phyloP scores from a whole-genome alignment of 2,113 vertebrate species.

The Xenopus laevis region DNA sequence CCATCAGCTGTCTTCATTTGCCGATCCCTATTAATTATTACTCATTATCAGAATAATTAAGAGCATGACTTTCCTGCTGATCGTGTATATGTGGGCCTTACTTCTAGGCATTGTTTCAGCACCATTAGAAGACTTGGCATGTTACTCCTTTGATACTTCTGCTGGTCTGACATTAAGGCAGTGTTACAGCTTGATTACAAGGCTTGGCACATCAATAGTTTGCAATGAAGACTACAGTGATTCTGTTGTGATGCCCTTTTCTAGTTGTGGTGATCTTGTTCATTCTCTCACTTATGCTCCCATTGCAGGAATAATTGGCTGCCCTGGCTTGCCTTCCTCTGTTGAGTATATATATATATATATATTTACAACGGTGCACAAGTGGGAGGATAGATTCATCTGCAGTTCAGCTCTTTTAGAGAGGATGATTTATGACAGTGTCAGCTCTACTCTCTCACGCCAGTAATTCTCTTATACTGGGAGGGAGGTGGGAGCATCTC shows the following conservation, averaged over 20 bases:
- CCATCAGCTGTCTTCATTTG: no score
- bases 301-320: neutral
- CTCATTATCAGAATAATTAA: no score
- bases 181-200: neutral
- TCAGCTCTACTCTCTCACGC: slow-evolving; percentile 43
- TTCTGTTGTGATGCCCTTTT: neutral
- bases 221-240: neutral
- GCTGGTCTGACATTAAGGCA: no score
- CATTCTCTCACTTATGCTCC: neutral
- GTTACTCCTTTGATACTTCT: no score
- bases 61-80: no score
- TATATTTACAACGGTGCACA: slow-evolving; percentile 13
- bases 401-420: slow-evolving; percentile 31
- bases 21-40: no score
- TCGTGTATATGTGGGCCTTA: no score
- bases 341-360: no score
- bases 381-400: slow-evolving; percentile 41
- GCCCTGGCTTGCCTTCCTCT: slow-evolving; percentile 25
- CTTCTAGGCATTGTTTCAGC: no score
- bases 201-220: neutral
- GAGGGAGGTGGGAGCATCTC: slow-evolving; percentile 33
- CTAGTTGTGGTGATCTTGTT: neutral
- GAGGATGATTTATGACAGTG: slow-evolving; percentile 43
- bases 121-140: no score
- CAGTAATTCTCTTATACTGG: slow-evolving; percentile 40